Evolutionary conservation across 2,113 vertebrate genomes (phyloP).

Genomic region (Actenoides hombroni): DNA sequence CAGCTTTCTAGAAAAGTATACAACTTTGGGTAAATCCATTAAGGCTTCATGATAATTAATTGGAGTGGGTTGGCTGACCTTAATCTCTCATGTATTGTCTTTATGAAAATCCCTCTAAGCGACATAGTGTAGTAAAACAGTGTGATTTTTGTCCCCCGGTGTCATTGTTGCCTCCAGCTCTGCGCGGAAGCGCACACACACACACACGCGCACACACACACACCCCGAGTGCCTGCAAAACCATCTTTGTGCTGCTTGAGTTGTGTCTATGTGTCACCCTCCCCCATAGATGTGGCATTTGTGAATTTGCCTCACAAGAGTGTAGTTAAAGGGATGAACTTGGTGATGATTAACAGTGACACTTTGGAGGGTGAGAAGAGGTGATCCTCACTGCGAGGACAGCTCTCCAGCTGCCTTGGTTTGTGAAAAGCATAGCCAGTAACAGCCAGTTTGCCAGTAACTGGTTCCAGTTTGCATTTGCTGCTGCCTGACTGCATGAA

Average conservation of each 20-base stretch:
- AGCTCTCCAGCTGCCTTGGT: neutral
- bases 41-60: neutral
- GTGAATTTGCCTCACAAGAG: neutral
- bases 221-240: rapidly evolving
- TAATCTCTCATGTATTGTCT: neutral
- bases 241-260: neutral
- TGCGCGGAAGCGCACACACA: neutral
- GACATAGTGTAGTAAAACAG: neutral
- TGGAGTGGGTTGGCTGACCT: neutral
- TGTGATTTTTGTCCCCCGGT: neutral
- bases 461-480: neutral
- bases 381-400: neutral
- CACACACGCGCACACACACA: rapidly evolving
- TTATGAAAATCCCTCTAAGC: constrained; percentile 18
- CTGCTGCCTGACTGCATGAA: neutral
- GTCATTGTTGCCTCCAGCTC: neutral
- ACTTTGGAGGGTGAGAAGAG: neutral
- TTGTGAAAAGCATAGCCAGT: neutral
- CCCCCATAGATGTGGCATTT: neutral
- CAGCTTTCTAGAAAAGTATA: neutral
- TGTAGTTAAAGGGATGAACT: neutral
- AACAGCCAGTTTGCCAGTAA: neutral
- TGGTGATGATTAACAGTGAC: neutral
- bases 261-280: neutral
- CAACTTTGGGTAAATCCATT: neutral